phyloP scores from a whole-genome alignment of 2,113 vertebrate species.

The Ophiodon elongatus region DNA sequence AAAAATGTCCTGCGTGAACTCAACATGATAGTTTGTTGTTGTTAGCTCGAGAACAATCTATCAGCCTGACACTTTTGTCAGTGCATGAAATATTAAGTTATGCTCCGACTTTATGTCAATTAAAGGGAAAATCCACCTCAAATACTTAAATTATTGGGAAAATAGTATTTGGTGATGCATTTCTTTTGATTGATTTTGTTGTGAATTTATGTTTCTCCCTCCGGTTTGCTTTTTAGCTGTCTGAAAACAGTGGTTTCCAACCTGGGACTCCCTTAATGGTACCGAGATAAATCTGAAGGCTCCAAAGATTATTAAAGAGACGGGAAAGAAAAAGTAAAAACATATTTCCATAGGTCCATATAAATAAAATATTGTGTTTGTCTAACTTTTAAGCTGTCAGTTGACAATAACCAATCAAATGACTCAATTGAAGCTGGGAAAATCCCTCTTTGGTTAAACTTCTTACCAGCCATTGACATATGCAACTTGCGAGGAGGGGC shows the following conservation, averaged over 20 bases:
- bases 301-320: background rate
- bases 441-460: slow-evolving; percentile 30
- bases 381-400: background rate
- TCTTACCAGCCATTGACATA: background rate
- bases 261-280: background rate
- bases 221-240: too few relatives aligned
- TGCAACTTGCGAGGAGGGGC: background rate
- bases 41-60: slow-evolving; percentile 33
- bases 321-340: background rate
- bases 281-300: background rate
- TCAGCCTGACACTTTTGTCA: slow-evolving; percentile 8
- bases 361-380: background rate
- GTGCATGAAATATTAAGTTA: background rate
- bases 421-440: background rate
- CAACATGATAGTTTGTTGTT: slow-evolving; percentile 25
- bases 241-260: background rate
- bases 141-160: slow-evolving; percentile 13
- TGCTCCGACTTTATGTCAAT: slow-evolving; percentile 16
- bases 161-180: background rate
- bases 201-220: background rate
- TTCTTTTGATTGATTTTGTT: background rate
- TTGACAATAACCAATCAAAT: background rate
- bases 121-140: slow-evolving; percentile 48
- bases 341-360: background rate
- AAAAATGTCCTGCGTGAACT: slow-evolving; percentile 61